These are phyloP conservation scores for Colletes collaris DNA, from an alignment of 2,888 invertebrate genomes.

Conservation along the genomic window DNA sequence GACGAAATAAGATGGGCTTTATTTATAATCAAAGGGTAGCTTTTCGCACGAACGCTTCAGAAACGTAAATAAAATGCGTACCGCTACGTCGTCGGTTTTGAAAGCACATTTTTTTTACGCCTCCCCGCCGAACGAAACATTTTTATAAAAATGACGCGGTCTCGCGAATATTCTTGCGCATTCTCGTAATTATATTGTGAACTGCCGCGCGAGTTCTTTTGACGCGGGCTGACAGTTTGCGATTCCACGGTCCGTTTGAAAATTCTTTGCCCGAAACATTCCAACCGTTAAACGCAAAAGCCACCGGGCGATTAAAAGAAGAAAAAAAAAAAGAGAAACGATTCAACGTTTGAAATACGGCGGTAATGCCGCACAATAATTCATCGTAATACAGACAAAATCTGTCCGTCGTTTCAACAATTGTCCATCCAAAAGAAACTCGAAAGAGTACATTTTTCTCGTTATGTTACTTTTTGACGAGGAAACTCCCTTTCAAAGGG, in stretches of 20 bases:
- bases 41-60: neutral
- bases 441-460: no score
- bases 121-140: no score
- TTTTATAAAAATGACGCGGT: no score
- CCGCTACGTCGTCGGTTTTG: no score
- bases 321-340: no score
- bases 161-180: no score
- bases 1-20: slow-evolving; percentile 1
- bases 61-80: neutral
- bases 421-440: neutral
- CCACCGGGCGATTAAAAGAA: neutral
- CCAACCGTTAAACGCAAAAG: neutral
- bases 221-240: neutral
- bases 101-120: no score
- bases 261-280: neutral
- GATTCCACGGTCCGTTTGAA: neutral
- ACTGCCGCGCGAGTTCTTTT: neutral
- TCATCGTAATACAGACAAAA: neutral
- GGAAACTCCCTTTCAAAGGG: neutral
- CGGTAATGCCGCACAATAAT: neutral
- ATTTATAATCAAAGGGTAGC: neutral
- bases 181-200: neutral
- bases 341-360: neutral
- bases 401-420: neutral
- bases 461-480: neutral